These are phyloP conservation scores for Alethe castanea DNA, from an alignment of 2,113 vertebrate genomes.

Conservation along the genomic window DNA sequence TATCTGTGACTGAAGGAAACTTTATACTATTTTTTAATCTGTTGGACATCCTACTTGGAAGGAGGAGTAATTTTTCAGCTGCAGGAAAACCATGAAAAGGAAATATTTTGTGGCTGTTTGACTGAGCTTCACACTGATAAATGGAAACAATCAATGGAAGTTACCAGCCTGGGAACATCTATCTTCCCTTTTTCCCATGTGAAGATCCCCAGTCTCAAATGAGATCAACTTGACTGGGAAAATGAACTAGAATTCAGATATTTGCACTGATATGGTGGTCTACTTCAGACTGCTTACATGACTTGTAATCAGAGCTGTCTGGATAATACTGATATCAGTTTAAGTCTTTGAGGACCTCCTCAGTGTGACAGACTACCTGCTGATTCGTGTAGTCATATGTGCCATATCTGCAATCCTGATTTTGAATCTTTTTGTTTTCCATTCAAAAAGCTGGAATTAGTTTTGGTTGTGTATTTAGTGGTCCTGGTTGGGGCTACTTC, in stretches of 20 bases:
- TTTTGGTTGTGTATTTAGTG: background rate
- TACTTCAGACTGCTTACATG: background rate
- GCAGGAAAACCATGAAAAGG: background rate
- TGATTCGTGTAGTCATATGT: background rate
- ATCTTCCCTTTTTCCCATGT: constrained; percentile 6
- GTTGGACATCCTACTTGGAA: constrained; percentile 6
- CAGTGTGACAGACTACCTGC: background rate
- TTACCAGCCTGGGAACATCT: background rate
- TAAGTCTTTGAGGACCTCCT: background rate
- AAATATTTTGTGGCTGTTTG: constrained; percentile 27
- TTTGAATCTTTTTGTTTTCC: background rate
- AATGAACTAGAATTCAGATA: background rate
- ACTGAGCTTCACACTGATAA: background rate
- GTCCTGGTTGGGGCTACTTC: background rate
- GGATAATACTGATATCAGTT: background rate
- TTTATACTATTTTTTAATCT: background rate
- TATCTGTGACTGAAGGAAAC: background rate
- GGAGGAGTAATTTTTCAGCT: constrained; percentile 9
- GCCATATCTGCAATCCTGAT: background rate
- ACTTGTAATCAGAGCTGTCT: background rate
- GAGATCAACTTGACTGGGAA: background rate
- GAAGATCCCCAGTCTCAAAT: background rate
- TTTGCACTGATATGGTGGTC: background rate
- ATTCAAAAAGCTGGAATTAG: background rate
- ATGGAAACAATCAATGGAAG: background rate